Evolutionary conservation across 2,888 invertebrate genomes (phyloP), one percentile per base, ranked within the genome.

Genomic region (Polylopha cassiicola): DNA sequence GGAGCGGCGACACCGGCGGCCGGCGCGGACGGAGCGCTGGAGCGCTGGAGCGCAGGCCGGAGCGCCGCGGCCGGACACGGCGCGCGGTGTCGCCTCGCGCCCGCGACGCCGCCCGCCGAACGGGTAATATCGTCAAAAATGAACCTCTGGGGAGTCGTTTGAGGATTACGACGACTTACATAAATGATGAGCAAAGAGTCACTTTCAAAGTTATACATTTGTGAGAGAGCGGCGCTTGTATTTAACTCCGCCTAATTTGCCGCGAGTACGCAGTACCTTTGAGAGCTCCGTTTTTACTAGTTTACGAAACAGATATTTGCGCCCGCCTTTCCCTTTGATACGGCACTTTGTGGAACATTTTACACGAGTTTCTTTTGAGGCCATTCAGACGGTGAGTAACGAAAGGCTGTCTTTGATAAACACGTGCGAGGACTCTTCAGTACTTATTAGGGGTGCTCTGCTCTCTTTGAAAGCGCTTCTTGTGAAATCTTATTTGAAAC

Each of bases 361-460:
- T 84, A 82, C 85, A 81, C 84, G 84, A 84, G 84, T 81, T 84
- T 84, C 84, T 84, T 85, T 85, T 84, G 85, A 85, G 82, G 78
- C 84, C 82, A 84, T 85, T 85, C 85, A 85, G 76, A 84, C 85
- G 82, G 80, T 81, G 80, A 84, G 84, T 84, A 85, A 84, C 84
- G 85, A 84, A 85, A 85, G 84, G 84, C 84, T 84, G 85, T 84
- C 85, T 85, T 84, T 85, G 84, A 84, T 85, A 84, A 85, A 85
- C 85, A 85, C 85, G 85, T 85, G 82, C 84, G 84, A 82, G 85
- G 80, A 84, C 84, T 85, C 85, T 84, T 84, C 82, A 82, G 84
- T 84, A 82, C 84, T 84, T 85, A 85, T 85, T 84, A 85, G 84
- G 81, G 81, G 80, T 78, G 80, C 81, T 82, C 82, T 78, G 80